Evolutionary conservation across 2,888 invertebrate species (phyloP).

Genomic region (Drosophila niveifrons): DNA sequence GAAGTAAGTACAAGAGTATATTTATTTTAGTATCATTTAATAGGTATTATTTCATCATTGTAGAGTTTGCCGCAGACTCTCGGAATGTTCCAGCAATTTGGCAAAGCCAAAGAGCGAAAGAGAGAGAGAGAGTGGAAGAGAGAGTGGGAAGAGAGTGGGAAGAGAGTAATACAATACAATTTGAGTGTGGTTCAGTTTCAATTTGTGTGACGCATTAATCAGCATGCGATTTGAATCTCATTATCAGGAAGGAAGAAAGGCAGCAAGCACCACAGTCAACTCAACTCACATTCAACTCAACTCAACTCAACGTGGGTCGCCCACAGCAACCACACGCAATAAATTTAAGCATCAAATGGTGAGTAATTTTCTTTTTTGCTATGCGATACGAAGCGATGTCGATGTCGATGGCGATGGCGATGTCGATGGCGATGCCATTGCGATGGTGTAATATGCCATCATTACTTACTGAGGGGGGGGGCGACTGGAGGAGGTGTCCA

Average conservation of each 20-base stretch:
- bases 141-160: not conserved
- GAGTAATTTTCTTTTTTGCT: constrained; percentile 62
- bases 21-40: constrained; percentile 18
- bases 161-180: constrained; percentile 10
- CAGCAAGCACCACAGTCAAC: constrained; percentile 3
- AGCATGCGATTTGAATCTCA: constrained; percentile 79
- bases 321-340: constrained; percentile 55
- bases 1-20: not conserved
- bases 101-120: not conserved
- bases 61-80: constrained; percentile 3
- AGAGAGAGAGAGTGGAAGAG: too few relatives aligned
- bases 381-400: constrained; percentile 27
- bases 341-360: constrained; percentile 77
- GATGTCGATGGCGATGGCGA: not conserved
- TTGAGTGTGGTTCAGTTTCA: constrained; percentile 63
- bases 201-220: constrained; percentile 76
- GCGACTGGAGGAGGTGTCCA: constrained; percentile 18
- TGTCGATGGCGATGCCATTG: not conserved
- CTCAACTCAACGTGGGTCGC: constrained; percentile 16
- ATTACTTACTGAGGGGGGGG: constrained; percentile 58
- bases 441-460: constrained; percentile 57
- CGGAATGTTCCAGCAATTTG: constrained; percentile 29
- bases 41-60: constrained; percentile 25
- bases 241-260: constrained; percentile 61
- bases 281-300: constrained; percentile 1